A percentile compares a stretch with the other conserved stretches of the same genome.
Conservation (phyloP, 2,888 invertebrate genomes). For the Sthenelais limicola region DNA sequence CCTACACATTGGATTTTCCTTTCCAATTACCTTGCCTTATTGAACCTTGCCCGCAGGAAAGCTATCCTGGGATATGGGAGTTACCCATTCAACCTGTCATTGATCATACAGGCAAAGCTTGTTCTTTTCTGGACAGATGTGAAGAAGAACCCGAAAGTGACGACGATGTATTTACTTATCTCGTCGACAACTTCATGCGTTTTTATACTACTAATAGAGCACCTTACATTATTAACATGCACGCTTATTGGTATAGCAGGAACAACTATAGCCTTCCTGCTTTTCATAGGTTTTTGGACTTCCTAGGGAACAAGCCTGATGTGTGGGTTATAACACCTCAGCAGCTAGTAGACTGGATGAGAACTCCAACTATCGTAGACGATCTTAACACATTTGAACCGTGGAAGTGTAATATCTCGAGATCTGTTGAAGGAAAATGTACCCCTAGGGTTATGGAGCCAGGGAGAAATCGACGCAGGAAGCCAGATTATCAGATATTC, state of each 20-base stretch:
- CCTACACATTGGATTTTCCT: conserved; percentile 87
- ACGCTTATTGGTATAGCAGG: conserved; percentile 83
- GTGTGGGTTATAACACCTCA: conserved; percentile 61
- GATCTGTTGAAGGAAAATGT: background rate
- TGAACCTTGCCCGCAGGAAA: background rate
- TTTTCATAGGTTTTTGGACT: conserved; percentile 37
- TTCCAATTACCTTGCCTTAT: conserved; percentile 52
- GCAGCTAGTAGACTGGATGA: conserved; percentile 63
- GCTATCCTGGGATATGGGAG: conserved; percentile 78
- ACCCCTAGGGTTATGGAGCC: background rate
- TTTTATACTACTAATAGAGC: conserved; percentile 79
- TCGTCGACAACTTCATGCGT: conserved; percentile 82
- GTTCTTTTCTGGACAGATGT: conserved; percentile 60
- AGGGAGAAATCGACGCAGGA: background rate
- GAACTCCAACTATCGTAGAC: conserved; percentile 57
- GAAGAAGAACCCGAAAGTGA: conserved; percentile 54
- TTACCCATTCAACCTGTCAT: conserved; percentile 76
- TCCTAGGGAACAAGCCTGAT: conserved; percentile 60
- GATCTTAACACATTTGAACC: conserved; percentile 57
- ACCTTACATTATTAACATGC: conserved; percentile 87
- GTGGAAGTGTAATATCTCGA: conserved; percentile 55
- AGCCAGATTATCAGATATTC: background rate
- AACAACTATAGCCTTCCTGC: background rate
- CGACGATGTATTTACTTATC: conserved; percentile 72
- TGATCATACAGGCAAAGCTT: conserved; percentile 53